Evolutionary conservation across 1,140 invertebrate species (phyloP).

Genomic region (Drosophila lacertosa): DNA sequence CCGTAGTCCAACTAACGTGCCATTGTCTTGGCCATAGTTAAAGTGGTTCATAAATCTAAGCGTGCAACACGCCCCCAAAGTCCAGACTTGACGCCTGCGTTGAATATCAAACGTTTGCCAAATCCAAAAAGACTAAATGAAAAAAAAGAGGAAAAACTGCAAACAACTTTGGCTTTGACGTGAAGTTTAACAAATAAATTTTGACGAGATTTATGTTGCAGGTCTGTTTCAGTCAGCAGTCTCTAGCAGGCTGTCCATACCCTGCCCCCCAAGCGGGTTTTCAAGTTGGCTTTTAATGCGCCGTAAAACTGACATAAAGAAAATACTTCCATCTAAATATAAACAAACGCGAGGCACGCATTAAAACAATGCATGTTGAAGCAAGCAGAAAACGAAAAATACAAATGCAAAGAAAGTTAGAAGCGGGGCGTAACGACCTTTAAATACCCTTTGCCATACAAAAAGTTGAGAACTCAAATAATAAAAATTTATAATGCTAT

Average conservation of each 20-base stretch:
- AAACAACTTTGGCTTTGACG: constrained; percentile 47
- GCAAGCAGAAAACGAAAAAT: not conserved
- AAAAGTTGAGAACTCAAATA: too few relatives aligned
- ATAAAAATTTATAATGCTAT: too few relatives aligned
- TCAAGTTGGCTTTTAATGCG: constrained; percentile 54
- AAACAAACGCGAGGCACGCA: constrained; percentile 59
- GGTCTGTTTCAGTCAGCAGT: constrained; percentile 32
- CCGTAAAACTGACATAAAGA: constrained; percentile 60
- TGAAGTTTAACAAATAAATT: constrained; percentile 75
- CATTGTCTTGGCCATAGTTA: constrained; percentile 22
- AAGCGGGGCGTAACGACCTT: not conserved
- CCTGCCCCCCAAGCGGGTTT: constrained; percentile 33
- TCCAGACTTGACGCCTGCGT: constrained; percentile 39
- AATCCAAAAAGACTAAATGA: constrained; percentile 26
- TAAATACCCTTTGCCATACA: constrained; percentile 4
- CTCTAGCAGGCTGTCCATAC: constrained; percentile 22
- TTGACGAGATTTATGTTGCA: constrained; percentile 68
- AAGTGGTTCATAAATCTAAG: constrained; percentile 64
- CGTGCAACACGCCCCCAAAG: constrained; percentile 49
- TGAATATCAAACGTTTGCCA: constrained; percentile 68
- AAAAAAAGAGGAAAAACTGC: constrained; percentile 37
- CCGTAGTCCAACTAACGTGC: constrained; percentile 9
- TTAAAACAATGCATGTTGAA: constrained; percentile 15
- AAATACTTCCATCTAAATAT: constrained; percentile 78
- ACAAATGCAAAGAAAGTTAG: constrained; percentile 2